phyloP scores from a whole-genome alignment of 2,113 vertebrate genomes.

The Gallinago jamesoni region DNA sequence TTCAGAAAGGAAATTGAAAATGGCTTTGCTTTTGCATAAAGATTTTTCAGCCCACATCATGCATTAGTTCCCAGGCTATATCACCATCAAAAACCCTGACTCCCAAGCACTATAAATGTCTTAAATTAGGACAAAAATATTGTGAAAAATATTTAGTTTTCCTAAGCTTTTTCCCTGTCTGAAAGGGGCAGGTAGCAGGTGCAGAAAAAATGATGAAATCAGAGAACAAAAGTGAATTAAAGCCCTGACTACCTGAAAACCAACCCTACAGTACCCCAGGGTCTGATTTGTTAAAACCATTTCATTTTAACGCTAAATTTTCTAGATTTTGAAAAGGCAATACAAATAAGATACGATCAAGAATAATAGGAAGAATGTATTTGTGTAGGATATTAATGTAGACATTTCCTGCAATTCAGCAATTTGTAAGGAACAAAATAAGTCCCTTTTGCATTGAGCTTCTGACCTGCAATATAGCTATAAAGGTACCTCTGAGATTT shows the following conservation, averaged over 20 bases:
- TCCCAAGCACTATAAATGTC: neutral
- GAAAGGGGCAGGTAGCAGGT: neutral
- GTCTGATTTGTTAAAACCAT: neutral
- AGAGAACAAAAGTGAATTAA: neutral
- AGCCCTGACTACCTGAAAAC: neutral
- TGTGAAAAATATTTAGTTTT: neutral
- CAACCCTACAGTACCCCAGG: neutral
- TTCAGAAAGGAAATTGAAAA: neutral
- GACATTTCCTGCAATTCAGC: slow-evolving; percentile 52
- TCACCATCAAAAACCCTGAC: neutral
- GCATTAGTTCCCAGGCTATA: neutral
- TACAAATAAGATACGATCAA: neutral
- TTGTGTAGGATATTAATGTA: slow-evolving; percentile 35
- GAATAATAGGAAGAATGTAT: neutral
- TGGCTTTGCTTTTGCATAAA: neutral
- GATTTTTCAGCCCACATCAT: neutral
- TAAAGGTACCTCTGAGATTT: slow-evolving; percentile 53
- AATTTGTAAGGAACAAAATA: slow-evolving; percentile 58
- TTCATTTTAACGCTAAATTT: neutral
- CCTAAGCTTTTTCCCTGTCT: neutral
- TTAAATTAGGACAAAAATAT: neutral
- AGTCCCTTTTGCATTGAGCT: slow-evolving; percentile 38
- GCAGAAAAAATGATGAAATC: neutral
- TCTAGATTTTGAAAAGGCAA: neutral
- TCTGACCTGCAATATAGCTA: slow-evolving; percentile 59